These are phyloP conservation scores for Vulpes ferrilata DNA, from an alignment of 2,113 vertebrate species.

Conservation along the genomic window DNA sequence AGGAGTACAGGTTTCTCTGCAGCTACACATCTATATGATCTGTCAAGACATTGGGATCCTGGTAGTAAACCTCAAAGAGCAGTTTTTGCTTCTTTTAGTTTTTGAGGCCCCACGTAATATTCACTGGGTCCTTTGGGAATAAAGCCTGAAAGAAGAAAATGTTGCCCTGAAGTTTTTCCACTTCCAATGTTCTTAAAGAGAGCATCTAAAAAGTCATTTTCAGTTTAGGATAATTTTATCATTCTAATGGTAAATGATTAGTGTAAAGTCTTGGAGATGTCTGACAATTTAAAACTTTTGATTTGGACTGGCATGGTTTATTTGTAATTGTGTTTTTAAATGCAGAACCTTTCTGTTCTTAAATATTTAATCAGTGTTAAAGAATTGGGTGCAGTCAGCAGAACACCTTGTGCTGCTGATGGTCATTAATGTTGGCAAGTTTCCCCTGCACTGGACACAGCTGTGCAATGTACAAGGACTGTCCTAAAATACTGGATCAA, in stretches of 20 bases:
- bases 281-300: constrained; percentile 59
- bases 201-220: background rate
- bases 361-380: constrained; percentile 83
- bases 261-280: background rate
- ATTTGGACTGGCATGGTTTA: constrained; percentile 69
- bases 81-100: background rate
- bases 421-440: constrained; percentile 70
- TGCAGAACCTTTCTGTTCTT: constrained; percentile 65
- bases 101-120: no score
- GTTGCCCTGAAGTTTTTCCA: background rate
- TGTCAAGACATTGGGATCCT: background rate
- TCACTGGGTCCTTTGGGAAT: background rate
- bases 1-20: background rate
- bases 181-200: background rate
- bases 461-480: constrained; percentile 56
- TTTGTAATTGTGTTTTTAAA: constrained; percentile 8
- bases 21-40: background rate
- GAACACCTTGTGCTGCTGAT: constrained; percentile 76
- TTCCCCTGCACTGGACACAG: constrained; percentile 1
- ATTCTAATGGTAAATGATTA: constrained; percentile 55
- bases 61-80: background rate
- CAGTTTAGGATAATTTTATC: constrained; percentile 25
- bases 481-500: constrained; percentile 72
- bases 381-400: constrained; percentile 79
- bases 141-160: constrained; percentile 39